A percentile compares a stretch with the other conserved stretches of the same genome.
Evolutionary conservation across 2,888 invertebrate genomes (phyloP).

Genomic region (Ichneumoninae sp.): DNA sequence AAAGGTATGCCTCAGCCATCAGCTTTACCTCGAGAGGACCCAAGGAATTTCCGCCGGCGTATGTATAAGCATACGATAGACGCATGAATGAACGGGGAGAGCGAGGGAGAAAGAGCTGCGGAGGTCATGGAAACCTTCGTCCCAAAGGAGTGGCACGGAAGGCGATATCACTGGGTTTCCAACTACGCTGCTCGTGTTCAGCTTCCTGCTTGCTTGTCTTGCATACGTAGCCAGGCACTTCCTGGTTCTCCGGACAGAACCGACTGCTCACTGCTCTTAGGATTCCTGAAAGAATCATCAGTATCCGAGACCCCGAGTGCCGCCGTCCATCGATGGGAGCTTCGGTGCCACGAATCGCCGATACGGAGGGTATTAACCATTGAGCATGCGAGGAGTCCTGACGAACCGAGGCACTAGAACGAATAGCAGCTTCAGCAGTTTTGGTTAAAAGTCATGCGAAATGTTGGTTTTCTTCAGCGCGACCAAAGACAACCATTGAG

Average conservation of each 20-base stretch:
- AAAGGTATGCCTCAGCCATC: constrained; percentile 9
- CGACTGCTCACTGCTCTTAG: neutral
- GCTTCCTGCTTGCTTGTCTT: constrained; percentile 6
- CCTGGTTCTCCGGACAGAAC: neutral
- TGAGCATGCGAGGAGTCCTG: neutral
- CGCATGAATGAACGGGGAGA: neutral
- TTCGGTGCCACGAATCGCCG: neutral
- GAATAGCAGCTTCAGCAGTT: neutral
- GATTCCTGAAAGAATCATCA: constrained; percentile 57
- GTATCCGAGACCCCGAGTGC: constrained; percentile 22
- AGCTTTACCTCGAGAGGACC: constrained; percentile 21
- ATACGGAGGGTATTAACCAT: constrained; percentile 26
- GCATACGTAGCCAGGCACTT: constrained; percentile 8
- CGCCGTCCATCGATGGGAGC: constrained; percentile 1
- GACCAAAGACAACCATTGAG: constrained; percentile 13
- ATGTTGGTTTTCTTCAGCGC: too few species aligned
- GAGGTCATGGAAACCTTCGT: constrained; percentile 4
- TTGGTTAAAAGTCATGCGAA: neutral
- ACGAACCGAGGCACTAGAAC: neutral
- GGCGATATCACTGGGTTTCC: neutral
- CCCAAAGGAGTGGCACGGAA: constrained; percentile 14
- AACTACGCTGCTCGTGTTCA: neutral
- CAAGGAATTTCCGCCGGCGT: constrained; percentile 20
- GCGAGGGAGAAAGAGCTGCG: constrained; percentile 14
- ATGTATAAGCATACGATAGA: constrained; percentile 3